phyloP scores from a whole-genome alignment of 2,113 vertebrate genomes.

The Cryptomyrus ogoouensis region DNA sequence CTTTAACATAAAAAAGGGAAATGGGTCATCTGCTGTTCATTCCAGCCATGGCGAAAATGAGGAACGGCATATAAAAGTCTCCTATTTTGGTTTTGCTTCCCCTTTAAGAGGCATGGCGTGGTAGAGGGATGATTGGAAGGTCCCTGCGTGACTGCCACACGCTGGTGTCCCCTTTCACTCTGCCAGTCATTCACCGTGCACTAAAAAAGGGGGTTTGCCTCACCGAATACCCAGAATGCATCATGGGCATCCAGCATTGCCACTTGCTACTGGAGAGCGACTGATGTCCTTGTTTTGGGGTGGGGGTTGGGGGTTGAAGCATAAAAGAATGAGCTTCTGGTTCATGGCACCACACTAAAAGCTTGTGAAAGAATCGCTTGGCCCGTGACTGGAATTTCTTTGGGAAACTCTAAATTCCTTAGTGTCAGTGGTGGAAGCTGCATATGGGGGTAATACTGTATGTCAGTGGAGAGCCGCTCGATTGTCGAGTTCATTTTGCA shows the following conservation, averaged over 20 bases:
- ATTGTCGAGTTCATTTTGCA: neutral
- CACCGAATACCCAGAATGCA: slow-evolving; percentile 15
- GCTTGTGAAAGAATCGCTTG: slow-evolving; percentile 29
- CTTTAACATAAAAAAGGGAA: neutral
- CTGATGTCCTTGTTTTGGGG: neutral
- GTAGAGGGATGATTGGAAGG: neutral
- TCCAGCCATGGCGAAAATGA: neutral
- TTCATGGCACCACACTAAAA: neutral
- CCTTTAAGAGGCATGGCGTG: neutral
- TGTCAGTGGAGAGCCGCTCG: neutral
- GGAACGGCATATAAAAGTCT: neutral
- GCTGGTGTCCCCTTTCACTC: neutral
- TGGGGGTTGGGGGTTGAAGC: neutral
- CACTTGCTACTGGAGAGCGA: no score
- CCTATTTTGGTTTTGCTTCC: neutral
- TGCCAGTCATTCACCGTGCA: neutral
- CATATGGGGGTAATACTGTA: slow-evolving; percentile 24
- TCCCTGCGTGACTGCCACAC: neutral
- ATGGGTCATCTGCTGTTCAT: neutral
- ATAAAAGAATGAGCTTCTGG: neutral
- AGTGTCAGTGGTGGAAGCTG: slow-evolving; percentile 29
- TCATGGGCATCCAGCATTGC: neutral
- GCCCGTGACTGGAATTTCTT: slow-evolving; percentile 43
- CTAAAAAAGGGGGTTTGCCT: neutral
- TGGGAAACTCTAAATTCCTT: slow-evolving; percentile 55